These are phyloP conservation scores for Amblyjoppa proteus DNA, from an alignment of 2,888 invertebrate species.

Conservation along the genomic window DNA sequence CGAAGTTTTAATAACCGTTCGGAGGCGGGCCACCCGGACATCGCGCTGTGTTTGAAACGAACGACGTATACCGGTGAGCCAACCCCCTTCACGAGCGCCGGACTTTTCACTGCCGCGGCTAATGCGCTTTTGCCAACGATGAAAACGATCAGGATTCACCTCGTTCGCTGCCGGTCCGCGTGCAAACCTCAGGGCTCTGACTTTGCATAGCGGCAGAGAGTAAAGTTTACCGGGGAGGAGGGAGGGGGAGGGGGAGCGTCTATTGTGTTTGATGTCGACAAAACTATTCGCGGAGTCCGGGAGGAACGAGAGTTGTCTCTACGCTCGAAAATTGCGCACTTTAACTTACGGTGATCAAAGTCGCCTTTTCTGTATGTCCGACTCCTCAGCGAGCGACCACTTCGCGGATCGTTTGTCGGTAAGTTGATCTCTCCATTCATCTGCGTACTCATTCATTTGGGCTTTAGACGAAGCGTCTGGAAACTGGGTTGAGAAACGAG, in stretches of 20 bases:
- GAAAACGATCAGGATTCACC: constrained; percentile 42
- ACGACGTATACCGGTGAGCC: constrained; percentile 1
- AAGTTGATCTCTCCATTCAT: constrained; percentile 5
- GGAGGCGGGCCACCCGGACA: constrained; percentile 37
- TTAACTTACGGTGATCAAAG: not conserved
- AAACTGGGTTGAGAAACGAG: not conserved
- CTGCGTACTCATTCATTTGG: too few relatives aligned
- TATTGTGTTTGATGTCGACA: not conserved
- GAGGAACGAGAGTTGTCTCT: not conserved
- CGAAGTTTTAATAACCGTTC: constrained; percentile 74
- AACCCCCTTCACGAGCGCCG: not conserved
- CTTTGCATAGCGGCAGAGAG: constrained; percentile 28
- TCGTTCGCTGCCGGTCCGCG: constrained; percentile 2
- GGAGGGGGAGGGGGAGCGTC: not conserved
- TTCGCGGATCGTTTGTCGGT: constrained; percentile 2
- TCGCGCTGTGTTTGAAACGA: constrained; percentile 33
- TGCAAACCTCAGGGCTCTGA: constrained; percentile 34
- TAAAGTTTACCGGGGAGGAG: not conserved
- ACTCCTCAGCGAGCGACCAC: not conserved
- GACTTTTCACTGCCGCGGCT: constrained; percentile 8
- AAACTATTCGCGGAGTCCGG: not conserved
- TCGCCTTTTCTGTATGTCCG: not conserved
- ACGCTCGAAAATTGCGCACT: not conserved
- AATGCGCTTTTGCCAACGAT: constrained; percentile 40
- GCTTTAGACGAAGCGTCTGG: not conserved